phyloP scores from a whole-genome alignment of 2,113 vertebrate species.

The Pelecanus crispus region DNA sequence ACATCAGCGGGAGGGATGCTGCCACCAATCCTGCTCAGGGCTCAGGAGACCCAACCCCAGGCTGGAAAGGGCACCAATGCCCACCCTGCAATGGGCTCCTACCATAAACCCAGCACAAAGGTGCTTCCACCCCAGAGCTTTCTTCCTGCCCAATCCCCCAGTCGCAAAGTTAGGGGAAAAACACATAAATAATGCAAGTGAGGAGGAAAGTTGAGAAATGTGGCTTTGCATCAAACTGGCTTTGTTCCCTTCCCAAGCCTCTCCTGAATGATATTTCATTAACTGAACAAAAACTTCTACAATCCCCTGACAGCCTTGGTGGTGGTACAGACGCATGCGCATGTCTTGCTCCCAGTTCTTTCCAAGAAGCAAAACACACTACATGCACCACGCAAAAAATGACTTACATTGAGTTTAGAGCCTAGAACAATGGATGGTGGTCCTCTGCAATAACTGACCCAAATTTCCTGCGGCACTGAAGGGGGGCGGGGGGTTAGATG shows the following conservation, averaged over 20 bases:
- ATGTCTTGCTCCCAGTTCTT: not conserved
- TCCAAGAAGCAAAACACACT: not conserved
- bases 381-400: not conserved
- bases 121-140: not conserved
- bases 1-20: not conserved
- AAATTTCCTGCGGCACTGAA: not conserved
- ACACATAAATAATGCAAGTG: not conserved
- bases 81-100: not conserved
- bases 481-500: not conserved
- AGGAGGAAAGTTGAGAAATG: not conserved
- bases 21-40: not conserved
- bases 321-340: fast-evolving
- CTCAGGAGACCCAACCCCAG: not conserved
- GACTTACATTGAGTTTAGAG: not conserved
- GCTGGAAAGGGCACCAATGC: fast-evolving
- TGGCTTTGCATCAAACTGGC: not conserved
- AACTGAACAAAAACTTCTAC: too few relatives aligned
- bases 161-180: not conserved
- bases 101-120: not conserved
- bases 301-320: too few relatives aligned
- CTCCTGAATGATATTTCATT: too few relatives aligned
- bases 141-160: not conserved
- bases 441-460: not conserved
- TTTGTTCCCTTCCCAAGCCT: not conserved
- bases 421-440: not conserved